Percentiles rank a stretch among this genome's conserved stretches.
Conservation (phyloP, 2,797 vertebrate genomes). For the Enoplosus armatus region DNA sequence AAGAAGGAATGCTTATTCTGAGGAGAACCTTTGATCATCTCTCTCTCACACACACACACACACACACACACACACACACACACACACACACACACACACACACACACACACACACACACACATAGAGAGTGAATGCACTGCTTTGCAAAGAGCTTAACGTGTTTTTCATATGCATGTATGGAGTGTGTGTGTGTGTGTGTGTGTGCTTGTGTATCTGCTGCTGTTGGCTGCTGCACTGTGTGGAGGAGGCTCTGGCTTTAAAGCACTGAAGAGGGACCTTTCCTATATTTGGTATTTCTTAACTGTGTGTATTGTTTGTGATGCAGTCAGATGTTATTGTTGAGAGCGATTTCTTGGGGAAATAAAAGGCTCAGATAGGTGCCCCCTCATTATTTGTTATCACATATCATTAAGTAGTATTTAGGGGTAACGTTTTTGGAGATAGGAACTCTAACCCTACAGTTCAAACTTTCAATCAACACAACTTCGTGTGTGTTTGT, state of each 20-base stretch:
- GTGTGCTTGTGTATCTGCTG: slow-evolving; percentile 13
- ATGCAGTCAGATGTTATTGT: not conserved
- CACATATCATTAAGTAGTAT: not conserved
- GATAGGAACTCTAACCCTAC: not conserved
- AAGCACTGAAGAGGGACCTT: not conserved
- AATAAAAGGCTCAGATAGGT: not conserved
- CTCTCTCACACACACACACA: not conserved
- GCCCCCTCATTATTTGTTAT: not conserved
- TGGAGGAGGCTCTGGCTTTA: slow-evolving; percentile 27
- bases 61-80: slow-evolving; percentile 5
- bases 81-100: not conserved
- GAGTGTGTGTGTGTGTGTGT: slow-evolving; percentile 13
- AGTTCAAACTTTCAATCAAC: no score
- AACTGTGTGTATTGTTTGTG: not conserved
- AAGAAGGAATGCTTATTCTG: slow-evolving; percentile 21
- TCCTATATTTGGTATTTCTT: slow-evolving; percentile 2
- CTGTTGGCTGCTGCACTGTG: slow-evolving; percentile 41
- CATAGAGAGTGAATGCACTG: slow-evolving; percentile 1
- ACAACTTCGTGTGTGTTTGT: not conserved
- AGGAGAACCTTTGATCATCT: slow-evolving; percentile 45
- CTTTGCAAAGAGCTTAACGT: slow-evolving; percentile 37
- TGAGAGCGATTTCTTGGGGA: not conserved
- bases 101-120: not conserved
- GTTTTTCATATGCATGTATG: slow-evolving; percentile 12
- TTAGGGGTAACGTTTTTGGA: not conserved